Base-by-base conservation (phyloP, 2,113 vertebrate species). In the Colinus virginianus region DNA sequence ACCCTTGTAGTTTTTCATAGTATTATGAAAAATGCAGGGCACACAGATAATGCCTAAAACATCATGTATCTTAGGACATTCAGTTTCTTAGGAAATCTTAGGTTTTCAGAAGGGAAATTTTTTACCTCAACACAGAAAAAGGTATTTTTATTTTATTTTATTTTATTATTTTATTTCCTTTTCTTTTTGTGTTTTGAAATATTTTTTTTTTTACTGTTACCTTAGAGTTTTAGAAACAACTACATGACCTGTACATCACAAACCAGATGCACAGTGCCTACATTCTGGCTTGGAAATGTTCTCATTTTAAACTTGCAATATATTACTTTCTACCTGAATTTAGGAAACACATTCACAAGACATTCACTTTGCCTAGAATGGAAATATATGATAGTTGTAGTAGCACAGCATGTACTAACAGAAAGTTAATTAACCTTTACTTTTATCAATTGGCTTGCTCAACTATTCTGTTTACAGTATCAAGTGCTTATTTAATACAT, bases 401-500 rank as follows among this genome's bases (percentile, higher is more conserved):
- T 32, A 66, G 55, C 0, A 0, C 84, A 51, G 78, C n/a, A 82
- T 46, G 84, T 94, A 58, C 81, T 67, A 95, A 78, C 36, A 92
- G 48, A 87, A 89, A 74, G 38, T 75, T 85, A 89, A 95, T 36
- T 26, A 88, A 96, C 66, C 23, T 71, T 95, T 84, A 81, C 55
- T 81, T 91, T 95, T 49, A 83, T 95, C 94, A 95, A 90, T 88
- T 88, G 84, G 68, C n/a, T 88, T 87, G 58, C 48, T 95, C 90
- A 95, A 77, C 82, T 58, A 49, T 93, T 84, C 69, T 95, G 92
- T 84, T 86, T 96, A 61, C 89, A 87, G 70, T 94, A 43, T 63
- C 64, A 90, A 95, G 80, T 84, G 66, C 92, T 92, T 91, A 89
- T 91, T 94, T 96, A 96, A 85, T 74, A 88, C 66, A 91, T 94